Evolutionary conservation across 1,140 invertebrate genomes (phyloP), one percentile per base, ranked within the genome.

Genomic region (Drosophila lini): DNA sequence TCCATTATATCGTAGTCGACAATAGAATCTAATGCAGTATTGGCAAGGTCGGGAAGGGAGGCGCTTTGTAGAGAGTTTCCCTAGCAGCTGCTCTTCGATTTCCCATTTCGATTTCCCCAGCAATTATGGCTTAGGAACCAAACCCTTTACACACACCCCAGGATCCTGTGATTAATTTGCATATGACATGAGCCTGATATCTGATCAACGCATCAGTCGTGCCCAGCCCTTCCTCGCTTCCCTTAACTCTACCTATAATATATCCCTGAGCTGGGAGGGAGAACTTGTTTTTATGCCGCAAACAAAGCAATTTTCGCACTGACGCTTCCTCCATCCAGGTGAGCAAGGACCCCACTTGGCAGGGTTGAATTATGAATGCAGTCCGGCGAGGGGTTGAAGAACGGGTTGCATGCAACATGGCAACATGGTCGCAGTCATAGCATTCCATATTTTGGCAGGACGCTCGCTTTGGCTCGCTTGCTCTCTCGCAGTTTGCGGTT

Each of bases 281-380:
- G 41, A 83, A 88, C 83, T 88, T 88, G 83, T 80, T 88, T 82
- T 77, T 78, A 40, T 75, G 77, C 64, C 84, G 69, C 84, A 89
- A 88, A 89, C 83, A 88, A 88, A 88, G 67, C 84, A 89, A 88
- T 89, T 84, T 88, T 88, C 84, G 84, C 84, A 82, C 70, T 82
- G 83, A 32, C 79, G 74, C 82, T 76, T 81, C 67, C 63, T 74
- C 44, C 62, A 25, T 38, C 53, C 76, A 58, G 69, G 69, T 71
- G 69, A 71, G 68, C 19, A 38, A 19, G 16, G 19, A 28, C 34
- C 60, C 34, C 15, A 34, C 61, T n/a, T 28, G 55, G 34, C 38
- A 71, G 45, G 28, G 67, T 36, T 59, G 32, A 76, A 69, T 79
- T 78, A 78, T 84, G 77, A 68, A 84, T 86, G 63, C 75, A 64